These are phyloP conservation scores for Chascanopsetta lugubris DNA, from an alignment of 2,113 vertebrate genomes.

Conservation along the genomic window DNA sequence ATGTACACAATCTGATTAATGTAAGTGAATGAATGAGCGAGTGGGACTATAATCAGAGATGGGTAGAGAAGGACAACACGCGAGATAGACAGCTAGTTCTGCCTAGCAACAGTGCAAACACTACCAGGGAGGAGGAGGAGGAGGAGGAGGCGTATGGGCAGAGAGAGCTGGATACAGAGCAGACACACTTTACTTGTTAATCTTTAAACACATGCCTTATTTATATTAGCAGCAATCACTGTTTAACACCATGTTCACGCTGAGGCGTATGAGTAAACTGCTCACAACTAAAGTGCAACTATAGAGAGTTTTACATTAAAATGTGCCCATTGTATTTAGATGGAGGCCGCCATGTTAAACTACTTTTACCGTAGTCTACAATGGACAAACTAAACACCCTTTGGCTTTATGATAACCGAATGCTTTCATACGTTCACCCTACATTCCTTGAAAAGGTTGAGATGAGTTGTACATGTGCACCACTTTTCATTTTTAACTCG, in stretches of 20 bases:
- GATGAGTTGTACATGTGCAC: not conserved
- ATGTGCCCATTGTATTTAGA: too few species aligned
- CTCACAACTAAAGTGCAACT: not conserved
- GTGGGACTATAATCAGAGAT: conserved; percentile 61
- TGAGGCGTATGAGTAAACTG: conserved; percentile 6
- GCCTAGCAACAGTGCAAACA: conserved; percentile 78
- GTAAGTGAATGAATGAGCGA: conserved; percentile 29
- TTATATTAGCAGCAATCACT: conserved; percentile 36
- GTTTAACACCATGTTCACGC: conserved; percentile 13
- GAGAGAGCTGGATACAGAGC: conserved; percentile 29
- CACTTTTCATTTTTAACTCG: conserved; percentile 9
- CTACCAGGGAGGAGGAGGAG: conserved; percentile 25
- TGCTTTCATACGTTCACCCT: too few species aligned
- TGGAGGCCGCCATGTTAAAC: too few species aligned
- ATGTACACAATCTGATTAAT: conserved; percentile 26
- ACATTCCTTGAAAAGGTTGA: too few species aligned
- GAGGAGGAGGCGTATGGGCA: conserved; percentile 24
- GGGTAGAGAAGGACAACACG: conserved; percentile 38
- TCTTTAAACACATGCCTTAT: conserved; percentile 41
- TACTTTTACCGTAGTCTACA: too few species aligned
- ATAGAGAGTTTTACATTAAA: too few species aligned
- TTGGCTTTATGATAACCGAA: too few species aligned
- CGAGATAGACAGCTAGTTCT: conserved; percentile 59
- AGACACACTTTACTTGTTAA: conserved; percentile 27
- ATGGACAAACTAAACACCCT: too few species aligned